Conservation (phyloP, 92 coral and sea anemone genomes). For the Bergia sp. region DNA sequence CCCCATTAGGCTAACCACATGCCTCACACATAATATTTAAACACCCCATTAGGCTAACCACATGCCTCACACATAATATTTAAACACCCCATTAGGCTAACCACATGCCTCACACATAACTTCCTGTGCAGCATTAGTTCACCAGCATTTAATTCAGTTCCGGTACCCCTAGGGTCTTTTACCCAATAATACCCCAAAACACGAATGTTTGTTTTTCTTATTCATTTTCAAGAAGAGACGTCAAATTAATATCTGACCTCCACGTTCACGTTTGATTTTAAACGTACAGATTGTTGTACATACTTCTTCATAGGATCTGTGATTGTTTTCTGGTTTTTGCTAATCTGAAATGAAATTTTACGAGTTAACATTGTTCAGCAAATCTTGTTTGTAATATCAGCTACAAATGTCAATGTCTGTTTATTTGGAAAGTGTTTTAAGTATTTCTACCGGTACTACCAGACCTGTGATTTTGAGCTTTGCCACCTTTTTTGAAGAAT, state of each 20-base stretch:
- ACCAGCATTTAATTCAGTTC: too few species aligned
- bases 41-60: too few species aligned
- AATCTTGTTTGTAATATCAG: background rate
- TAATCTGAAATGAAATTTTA: conserved; percentile 48
- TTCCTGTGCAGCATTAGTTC: background rate
- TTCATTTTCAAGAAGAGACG: background rate
- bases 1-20: too few species aligned
- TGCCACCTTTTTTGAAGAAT: too few species aligned
- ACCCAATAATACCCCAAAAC: too few species aligned
- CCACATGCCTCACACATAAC: background rate
- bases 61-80: too few species aligned
- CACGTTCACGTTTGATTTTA: too few species aligned
- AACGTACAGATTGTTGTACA: background rate
- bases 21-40: too few species aligned
- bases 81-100: too few species aligned
- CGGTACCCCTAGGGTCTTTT: too few species aligned
- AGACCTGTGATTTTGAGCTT: too few species aligned
- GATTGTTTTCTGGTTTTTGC: conserved; percentile 78
- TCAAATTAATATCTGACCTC: background rate
- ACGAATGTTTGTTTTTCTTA: background rate
- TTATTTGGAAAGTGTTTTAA: background rate
- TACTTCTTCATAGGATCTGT: conserved; percentile 96
- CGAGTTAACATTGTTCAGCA: background rate
- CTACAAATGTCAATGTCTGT: background rate
- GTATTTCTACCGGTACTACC: too few species aligned